Percentiles rank a stretch among this genome's conserved stretches.
Evolutionary conservation across 2,888 invertebrate genomes (phyloP).

Genomic region (Crepidodera aurea): DNA sequence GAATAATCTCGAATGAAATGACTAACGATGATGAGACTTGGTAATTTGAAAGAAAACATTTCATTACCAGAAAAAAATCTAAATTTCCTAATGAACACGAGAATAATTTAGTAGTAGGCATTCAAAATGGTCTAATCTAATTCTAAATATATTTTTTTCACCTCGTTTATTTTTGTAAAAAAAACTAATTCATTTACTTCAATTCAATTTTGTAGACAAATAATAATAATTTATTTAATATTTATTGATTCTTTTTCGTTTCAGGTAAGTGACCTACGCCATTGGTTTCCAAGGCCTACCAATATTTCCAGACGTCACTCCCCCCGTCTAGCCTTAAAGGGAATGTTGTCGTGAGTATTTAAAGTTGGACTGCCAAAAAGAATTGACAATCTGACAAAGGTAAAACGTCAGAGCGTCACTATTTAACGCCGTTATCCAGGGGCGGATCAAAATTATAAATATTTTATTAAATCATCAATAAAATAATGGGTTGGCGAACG

Average conservation of each 20-base stretch:
- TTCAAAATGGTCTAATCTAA: too few relatives aligned
- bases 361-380: slow-evolving; percentile 43
- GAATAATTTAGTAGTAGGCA: too few relatives aligned
- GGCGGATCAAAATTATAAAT: not conserved
- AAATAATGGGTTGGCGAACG: not conserved
- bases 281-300: slow-evolving; percentile 25
- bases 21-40: too few relatives aligned
- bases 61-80: too few relatives aligned
- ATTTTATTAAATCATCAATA: not conserved
- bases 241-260: not conserved
- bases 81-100: too few relatives aligned
- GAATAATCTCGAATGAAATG: too few relatives aligned
- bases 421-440: slow-evolving; percentile 2
- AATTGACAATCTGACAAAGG: slow-evolving; percentile 34
- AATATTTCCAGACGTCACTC: slow-evolving; percentile 36
- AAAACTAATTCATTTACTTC: too few relatives aligned
- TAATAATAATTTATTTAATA: too few relatives aligned
- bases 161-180: too few relatives aligned
- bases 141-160: too few relatives aligned
- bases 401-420: slow-evolving; percentile 27
- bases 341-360: slow-evolving; percentile 44
- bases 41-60: too few relatives aligned
- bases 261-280: slow-evolving; percentile 5
- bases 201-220: too few relatives aligned
- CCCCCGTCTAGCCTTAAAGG: slow-evolving; percentile 47